Evolutionary conservation across 2,888 invertebrate genomes (phyloP).

Genomic region (Pyrocoelia pectoralis): DNA sequence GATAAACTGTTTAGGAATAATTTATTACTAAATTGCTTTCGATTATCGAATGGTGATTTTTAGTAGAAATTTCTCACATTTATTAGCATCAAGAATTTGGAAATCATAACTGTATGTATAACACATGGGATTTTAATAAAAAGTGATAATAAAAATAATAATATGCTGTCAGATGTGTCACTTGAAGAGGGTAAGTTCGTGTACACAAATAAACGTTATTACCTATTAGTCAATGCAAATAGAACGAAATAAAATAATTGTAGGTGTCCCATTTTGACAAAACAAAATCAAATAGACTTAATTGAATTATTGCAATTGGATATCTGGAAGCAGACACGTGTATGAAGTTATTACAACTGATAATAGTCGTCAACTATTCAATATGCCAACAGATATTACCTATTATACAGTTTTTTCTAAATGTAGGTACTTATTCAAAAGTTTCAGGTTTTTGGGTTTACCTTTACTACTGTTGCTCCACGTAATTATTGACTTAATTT

Average conservation of each 20-base stretch:
- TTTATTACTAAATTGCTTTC: too few species aligned
- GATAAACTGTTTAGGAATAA: too few species aligned
- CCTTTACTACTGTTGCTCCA: too few species aligned
- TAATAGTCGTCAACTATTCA: background rate
- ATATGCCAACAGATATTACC: too few species aligned
- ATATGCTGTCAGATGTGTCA: background rate
- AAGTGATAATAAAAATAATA: background rate
- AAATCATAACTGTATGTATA: background rate
- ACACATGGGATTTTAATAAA: background rate
- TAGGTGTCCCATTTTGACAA: background rate
- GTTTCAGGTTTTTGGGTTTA: too few species aligned
- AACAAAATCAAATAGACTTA: slow-evolving; percentile 1
- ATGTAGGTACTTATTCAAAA: too few species aligned
- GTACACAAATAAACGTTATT: background rate
- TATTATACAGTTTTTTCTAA: too few species aligned
- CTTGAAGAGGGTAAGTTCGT: background rate
- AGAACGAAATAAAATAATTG: slow-evolving; percentile 1
- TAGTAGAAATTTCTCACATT: too few species aligned
- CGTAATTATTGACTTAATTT: too few species aligned
- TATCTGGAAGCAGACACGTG: background rate
- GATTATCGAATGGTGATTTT: too few species aligned
- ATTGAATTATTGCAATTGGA: background rate
- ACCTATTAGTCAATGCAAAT: slow-evolving; percentile 1
- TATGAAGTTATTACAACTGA: background rate
- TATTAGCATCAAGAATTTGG: background rate